Base-by-base conservation (phyloP, 2,888 invertebrate genomes). In the Hemithea aestivaria region DNA sequence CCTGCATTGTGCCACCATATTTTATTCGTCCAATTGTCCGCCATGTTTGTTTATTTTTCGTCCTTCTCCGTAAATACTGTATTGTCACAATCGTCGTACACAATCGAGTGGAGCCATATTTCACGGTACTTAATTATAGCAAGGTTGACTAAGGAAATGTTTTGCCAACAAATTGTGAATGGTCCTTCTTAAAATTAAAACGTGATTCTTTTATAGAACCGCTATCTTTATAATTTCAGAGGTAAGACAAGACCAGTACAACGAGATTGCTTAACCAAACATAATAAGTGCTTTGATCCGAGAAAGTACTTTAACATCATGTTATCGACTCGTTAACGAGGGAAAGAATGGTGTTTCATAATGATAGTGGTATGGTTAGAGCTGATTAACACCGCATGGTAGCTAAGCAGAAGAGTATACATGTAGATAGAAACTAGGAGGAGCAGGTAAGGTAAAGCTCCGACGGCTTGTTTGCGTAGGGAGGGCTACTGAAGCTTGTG, bases 31-130 rank as follows among this genome's bases (percentile, higher is more conserved):
- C 69, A 69, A 75, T 79, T 83, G 80, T 83, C 71, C 60, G 56
- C 66, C 49, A 71, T 81, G 79, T 87, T 85, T 87, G 84, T 87
- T 85, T 85, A 84, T 84, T 85, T 84, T 79, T 60, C 67, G 67
- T 76, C 79, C 80, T 79, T 81, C 82, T 70, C 66, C 69, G 76
- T 81, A 84, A 84, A 85, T 75, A 78, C 59, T 56, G 67, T 66
- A 74, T 81, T 84, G 80, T 83, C 67, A 75, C 73, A 67, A 64
- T 68, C 63, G 62, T 72, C 65, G 65, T 58, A 66, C 67, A 73
- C 73, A 75, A 76, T 77, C 66, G 71, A 66, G 64, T 67, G 51
- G 56, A 60, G 56, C 64, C 76, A 78, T 81, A 83, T 85, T 85
- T 84, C 79, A 82, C 70, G 76, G 77, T 73, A 52, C 63, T 65